Evolutionary conservation across 2,888 invertebrate species (phyloP), one percentile per base, ranked within the genome.

Genomic region (Drosophila nr. perissopoda): DNA sequence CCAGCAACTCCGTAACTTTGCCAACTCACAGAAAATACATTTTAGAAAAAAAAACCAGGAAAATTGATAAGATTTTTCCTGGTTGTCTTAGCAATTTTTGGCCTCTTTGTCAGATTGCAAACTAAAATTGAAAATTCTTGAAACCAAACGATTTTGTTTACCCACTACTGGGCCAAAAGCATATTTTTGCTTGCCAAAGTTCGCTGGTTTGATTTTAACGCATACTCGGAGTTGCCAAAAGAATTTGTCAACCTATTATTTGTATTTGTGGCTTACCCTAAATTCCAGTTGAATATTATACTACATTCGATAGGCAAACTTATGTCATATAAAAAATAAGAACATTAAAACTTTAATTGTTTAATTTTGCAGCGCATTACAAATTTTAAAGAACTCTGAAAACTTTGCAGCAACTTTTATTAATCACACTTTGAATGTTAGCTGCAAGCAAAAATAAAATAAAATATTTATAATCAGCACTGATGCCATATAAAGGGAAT

Each of bases 61-160:
- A 78, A 78, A 75, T 81, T 88, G 83, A 81, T 86, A 83, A 76
- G 83, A 81, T 83, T 85, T 80, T 75, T 71, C 52, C 60, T 69
- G 72, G 60, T 58, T 58, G 78, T 69, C 85, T 78, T 54, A 67
- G 74, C 64, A 75, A 69, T 83, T 73, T 82, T 62, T 68, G 66
- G 61, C 57, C 54, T 59, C 64, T 78, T 69, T 87, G 73, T 80
- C 81, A 83, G 89, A 87, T 84, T 79, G 80, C 83, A 71, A 87
- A 73, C 80, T 89, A 78, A 87, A 78, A 87, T 82, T 89, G 69
- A 76, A 89, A 84, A 89, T 84, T 89, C 76, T 64, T 59, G 75
- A 25, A 52, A 62, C 73, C 72, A 75, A 89, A 85, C 77, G 90
- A 77, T 82, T 85, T 82, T 85, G 84, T 85, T 85, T 85, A 85